phyloP scores from a whole-genome alignment of 1,140 invertebrate species.

The Drosophila pachea region DNA sequence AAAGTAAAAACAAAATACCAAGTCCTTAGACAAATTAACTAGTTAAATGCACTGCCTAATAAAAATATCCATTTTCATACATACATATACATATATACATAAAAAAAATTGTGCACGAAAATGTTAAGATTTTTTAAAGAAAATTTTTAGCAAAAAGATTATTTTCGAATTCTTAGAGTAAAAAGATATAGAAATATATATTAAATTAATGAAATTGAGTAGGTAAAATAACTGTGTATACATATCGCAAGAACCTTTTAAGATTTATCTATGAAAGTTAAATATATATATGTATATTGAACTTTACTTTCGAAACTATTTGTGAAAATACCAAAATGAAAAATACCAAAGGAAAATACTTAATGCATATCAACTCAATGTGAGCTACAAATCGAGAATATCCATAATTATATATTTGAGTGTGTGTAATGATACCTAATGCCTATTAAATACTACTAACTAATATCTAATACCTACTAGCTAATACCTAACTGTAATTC shows the following conservation, averaged over 20 bases:
- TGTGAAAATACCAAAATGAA: constrained; percentile 24
- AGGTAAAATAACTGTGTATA: constrained; percentile 24
- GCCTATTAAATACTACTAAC: too few species aligned
- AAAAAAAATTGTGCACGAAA: constrained; percentile 51
- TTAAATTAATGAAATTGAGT: neutral
- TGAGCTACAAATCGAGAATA: constrained; percentile 31
- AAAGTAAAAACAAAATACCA: constrained; percentile 4
- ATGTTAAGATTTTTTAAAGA: constrained; percentile 58
- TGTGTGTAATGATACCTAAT: neutral
- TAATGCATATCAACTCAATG: constrained; percentile 53
- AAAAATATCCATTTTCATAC: constrained; percentile 3
- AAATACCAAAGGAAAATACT: constrained; percentile 18
- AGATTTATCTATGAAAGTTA: constrained; percentile 28
- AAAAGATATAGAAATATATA: constrained; percentile 1
- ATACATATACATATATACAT: constrained; percentile 39
- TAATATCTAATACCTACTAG: too few species aligned
- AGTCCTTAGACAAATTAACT: constrained; percentile 37
- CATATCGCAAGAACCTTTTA: constrained; percentile 48
- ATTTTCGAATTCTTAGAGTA: constrained; percentile 51
- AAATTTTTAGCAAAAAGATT: constrained; percentile 65
- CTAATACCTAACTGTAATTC: too few species aligned
- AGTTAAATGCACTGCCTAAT: constrained; percentile 44
- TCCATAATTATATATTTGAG: constrained; percentile 18
- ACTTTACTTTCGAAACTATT: constrained; percentile 51
- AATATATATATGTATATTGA: constrained; percentile 7